Base-by-base conservation (phyloP, 2,113 vertebrate genomes). In the Nothobranchius furzeri region DNA sequence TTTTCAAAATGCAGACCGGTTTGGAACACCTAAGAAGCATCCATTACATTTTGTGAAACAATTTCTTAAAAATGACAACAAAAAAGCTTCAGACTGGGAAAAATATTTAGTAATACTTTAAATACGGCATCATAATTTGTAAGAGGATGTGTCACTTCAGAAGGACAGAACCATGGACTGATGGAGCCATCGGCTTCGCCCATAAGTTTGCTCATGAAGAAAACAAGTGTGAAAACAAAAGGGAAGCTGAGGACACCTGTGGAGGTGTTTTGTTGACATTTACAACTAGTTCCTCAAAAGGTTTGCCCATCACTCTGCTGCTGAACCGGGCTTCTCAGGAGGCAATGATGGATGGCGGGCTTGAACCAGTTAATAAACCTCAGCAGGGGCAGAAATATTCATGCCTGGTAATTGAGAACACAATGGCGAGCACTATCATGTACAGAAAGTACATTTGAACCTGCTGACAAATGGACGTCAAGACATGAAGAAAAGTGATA, bases 31-130 rank as follows among this genome's bases (percentile, higher is more conserved):
- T 95, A 94, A 94, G 91, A 93, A 93, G 93, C 94, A 93, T 94
- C 96, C 94, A 96, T 96, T 97, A 95, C 95, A 95, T 91, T 93
- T 90, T 93, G 95, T 94, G 94, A 93, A 89, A 92, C 94, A 93
- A 95, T 93, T 93, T 93, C 93, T 95, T 96, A 95, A 96, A 30
- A 30, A 30, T 30, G 30, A 30, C 30, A 30, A 30, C 30, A 3
- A 3, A 30, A 30, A 3, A 30, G 2, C 30, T 30, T 30, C 30
- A 30, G 30, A 30, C 30, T 2, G 30, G 30, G 30, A 30, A 30
- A 30, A 30, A 30, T 4, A 30, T 30, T 30, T 30, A 3, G 3
- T 30, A 30, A 30, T 30, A 30, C 30, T 30, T 40, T 40, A 40
- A 40, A 40, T 40, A 40, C 6, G 9, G 37, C 9, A 9, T 40